Evolutionary conservation across 2,113 vertebrate species (phyloP).

Genomic region (Leptosomus discolor): DNA sequence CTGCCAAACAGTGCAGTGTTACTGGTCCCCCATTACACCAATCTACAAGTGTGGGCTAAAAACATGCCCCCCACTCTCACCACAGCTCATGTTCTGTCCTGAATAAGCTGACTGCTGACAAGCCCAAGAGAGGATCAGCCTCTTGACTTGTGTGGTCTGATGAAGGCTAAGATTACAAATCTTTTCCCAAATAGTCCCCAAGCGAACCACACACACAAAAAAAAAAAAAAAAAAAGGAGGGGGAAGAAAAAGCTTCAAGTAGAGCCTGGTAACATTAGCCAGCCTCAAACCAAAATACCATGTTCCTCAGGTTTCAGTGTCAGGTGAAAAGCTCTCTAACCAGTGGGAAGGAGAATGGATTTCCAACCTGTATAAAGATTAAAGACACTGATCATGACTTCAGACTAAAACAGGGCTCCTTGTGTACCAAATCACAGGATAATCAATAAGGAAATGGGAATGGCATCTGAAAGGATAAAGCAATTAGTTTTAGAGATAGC

Average conservation of each 20-base stretch:
- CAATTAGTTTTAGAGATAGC: background rate
- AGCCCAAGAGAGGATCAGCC: constrained; percentile 31
- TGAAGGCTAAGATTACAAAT: constrained; percentile 57
- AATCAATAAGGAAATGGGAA: background rate
- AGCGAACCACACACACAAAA: background rate
- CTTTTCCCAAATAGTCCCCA: constrained; percentile 18
- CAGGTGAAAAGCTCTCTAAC: constrained; percentile 34
- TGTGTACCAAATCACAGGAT: background rate
- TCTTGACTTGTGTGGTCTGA: constrained; percentile 64
- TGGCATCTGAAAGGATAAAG: background rate
- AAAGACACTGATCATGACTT: background rate
- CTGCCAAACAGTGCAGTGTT: background rate
- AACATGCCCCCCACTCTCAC: background rate
- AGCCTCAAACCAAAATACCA: constrained; percentile 45
- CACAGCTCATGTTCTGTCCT: background rate
- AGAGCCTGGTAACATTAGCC: constrained; percentile 36
- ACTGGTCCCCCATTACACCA: background rate
- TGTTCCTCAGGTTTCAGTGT: constrained; percentile 45
- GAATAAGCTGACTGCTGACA: constrained; percentile 55
- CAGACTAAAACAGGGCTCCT: background rate
- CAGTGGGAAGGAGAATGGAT: background rate
- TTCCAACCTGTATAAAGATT: constrained; percentile 19
- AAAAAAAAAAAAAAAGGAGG: background rate
- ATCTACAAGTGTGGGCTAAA: constrained; percentile 49
- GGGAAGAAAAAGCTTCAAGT: background rate